Evolutionary conservation across 1,140 invertebrate species (phyloP).

Genomic region (Plectrocnemia conspersa): DNA sequence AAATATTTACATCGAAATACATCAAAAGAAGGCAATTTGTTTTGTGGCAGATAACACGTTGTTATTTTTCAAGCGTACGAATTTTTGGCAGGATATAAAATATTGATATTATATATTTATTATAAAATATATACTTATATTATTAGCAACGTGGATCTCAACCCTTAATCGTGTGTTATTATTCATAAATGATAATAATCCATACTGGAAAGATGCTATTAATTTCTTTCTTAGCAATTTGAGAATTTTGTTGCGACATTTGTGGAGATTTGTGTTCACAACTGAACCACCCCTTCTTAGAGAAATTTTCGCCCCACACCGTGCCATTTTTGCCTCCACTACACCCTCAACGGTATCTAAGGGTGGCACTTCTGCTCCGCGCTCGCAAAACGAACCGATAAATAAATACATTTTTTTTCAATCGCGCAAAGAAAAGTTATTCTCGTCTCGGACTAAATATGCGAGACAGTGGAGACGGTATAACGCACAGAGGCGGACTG

Average conservation of each 20-base stretch:
- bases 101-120: no score
- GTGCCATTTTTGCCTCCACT: no score
- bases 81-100: no score
- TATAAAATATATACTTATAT: no score
- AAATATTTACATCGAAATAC: slow-evolving; percentile 4
- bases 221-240: not conserved
- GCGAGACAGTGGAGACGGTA: slow-evolving; percentile 8
- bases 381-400: slow-evolving; percentile 29
- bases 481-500: not conserved
- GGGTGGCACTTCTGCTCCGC: slow-evolving; percentile 4
- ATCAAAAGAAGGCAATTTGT: slow-evolving; percentile 5
- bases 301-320: slow-evolving; percentile 9
- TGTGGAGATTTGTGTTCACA: not conserved
- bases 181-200: no score
- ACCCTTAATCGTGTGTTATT: no score
- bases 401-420: slow-evolving; percentile 32
- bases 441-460: slow-evolving; percentile 28
- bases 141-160: no score
- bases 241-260: not conserved
- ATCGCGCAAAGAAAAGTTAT: slow-evolving; percentile 31
- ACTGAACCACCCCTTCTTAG: not conserved
- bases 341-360: slow-evolving; percentile 7
- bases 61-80: no score
- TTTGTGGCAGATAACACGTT: no score
- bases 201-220: no score